Percentiles rank a stretch among this genome's conserved stretches.
Evolutionary conservation across 2,113 vertebrate species (phyloP).

Genomic region (Machaerirhynchus nigripectus): DNA sequence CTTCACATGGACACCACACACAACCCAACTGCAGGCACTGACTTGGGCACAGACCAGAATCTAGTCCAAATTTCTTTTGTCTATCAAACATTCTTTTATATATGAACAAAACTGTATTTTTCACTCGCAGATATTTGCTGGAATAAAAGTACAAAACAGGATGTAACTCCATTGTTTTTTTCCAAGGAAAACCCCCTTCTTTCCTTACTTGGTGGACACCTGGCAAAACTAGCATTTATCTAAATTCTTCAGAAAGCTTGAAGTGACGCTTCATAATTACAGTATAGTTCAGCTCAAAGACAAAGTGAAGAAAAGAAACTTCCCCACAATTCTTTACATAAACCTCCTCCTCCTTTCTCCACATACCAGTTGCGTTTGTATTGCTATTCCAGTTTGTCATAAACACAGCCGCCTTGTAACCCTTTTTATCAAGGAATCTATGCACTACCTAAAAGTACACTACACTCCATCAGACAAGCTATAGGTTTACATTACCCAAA

Average conservation of each 20-base stretch:
- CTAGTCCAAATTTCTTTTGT: not conserved
- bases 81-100: not conserved
- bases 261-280: slow-evolving; percentile 56
- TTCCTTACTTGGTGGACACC: slow-evolving; percentile 10
- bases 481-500: slow-evolving; percentile 83
- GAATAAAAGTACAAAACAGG: not conserved
- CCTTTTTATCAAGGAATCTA: slow-evolving; percentile 75
- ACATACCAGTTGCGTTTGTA: not conserved
- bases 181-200: not conserved
- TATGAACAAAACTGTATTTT: not conserved
- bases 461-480: slow-evolving; percentile 60
- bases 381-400: slow-evolving; percentile 46
- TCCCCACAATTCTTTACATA: slow-evolving; percentile 31
- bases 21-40: not conserved
- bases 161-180: not conserved
- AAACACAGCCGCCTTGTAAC: slow-evolving; percentile 70
- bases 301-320: slow-evolving; percentile 54
- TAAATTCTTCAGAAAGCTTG: slow-evolving; percentile 48
- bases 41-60: not conserved
- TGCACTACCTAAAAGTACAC: slow-evolving; percentile 64
- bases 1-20: not conserved
- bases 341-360: slow-evolving; percentile 52
- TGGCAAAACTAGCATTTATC: slow-evolving; percentile 26
- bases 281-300: slow-evolving; percentile 53
- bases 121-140: not conserved